A percentile compares a stretch with the other conserved stretches of the same genome.
phyloP scores from a whole-genome alignment of 1,140 invertebrate genomes.

The Brachionus plicatilis region DNA sequence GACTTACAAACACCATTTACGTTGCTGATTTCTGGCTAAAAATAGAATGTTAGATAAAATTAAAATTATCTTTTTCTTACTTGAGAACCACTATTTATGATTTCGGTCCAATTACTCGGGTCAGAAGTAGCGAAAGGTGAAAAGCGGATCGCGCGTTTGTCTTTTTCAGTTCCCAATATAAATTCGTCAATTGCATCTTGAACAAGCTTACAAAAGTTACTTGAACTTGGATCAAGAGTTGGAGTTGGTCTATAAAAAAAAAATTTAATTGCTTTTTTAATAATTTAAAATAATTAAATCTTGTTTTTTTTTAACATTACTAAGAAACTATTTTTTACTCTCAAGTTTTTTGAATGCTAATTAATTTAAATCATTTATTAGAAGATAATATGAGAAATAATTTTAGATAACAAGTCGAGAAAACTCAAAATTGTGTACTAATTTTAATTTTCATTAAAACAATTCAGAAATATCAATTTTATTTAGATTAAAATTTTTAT shows the following conservation, averaged over 20 bases:
- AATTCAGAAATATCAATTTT: no score
- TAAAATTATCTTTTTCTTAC: neutral
- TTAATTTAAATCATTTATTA: no score
- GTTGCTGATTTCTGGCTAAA: neutral
- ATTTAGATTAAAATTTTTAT: no score
- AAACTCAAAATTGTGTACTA: no score
- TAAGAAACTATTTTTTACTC: no score
- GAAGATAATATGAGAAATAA: no score
- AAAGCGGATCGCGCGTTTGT: neutral
- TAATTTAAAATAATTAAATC: no score
- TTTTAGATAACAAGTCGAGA: no score
- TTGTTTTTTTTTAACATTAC: no score
- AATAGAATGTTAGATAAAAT: neutral
- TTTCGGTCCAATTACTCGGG: neutral
- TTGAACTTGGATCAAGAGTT: conserved; percentile 2
- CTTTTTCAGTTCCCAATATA: neutral
- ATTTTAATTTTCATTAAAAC: no score
- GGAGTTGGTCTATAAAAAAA: neutral
- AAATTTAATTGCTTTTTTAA: neutral
- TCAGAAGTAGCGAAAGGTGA: conserved; percentile 7
- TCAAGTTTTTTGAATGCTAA: no score
- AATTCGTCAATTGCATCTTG: neutral
- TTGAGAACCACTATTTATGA: neutral
- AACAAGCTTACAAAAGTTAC: neutral
- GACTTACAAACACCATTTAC: conserved; percentile 5